phyloP scores from a whole-genome alignment of 2,888 invertebrate species.

The Caradrina clavipalpis region DNA sequence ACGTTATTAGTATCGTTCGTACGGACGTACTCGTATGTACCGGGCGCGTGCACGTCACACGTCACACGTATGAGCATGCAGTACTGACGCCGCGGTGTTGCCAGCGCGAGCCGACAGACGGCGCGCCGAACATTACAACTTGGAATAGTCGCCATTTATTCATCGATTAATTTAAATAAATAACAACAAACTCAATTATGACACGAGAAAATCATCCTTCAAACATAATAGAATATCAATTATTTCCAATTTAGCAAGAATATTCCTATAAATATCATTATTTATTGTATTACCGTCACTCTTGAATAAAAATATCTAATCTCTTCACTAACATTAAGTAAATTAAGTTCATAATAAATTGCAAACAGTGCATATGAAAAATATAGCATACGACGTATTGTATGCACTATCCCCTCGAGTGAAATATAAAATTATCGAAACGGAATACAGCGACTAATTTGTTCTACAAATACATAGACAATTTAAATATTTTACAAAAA shows the following conservation, averaged over 20 bases:
- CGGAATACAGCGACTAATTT: slow-evolving; percentile 66
- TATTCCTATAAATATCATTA: slow-evolving; percentile 88
- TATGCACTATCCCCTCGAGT: slow-evolving; percentile 65
- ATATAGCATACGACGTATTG: slow-evolving; percentile 61
- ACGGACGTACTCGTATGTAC: slow-evolving; percentile 66
- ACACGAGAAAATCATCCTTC: slow-evolving; percentile 87
- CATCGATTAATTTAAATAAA: slow-evolving; percentile 87
- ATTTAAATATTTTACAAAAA: slow-evolving; percentile 66
- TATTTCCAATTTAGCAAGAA: slow-evolving; percentile 84
- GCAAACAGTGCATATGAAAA: slow-evolving; percentile 81
- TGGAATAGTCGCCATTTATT: slow-evolving; percentile 79
- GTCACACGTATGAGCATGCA: slow-evolving; percentile 35
- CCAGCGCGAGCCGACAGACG: slow-evolving; percentile 48
- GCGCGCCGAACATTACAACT: slow-evolving; percentile 68
- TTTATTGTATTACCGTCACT: slow-evolving; percentile 87
- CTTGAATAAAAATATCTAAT: slow-evolving; percentile 90
- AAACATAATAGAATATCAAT: slow-evolving; percentile 87
- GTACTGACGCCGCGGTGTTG: slow-evolving; percentile 24
- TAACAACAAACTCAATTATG: slow-evolving; percentile 88
- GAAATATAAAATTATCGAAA: slow-evolving; percentile 62
- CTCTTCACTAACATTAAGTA: slow-evolving; percentile 88
- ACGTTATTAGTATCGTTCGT: slow-evolving; percentile 76
- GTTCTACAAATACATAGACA: slow-evolving; percentile 66
- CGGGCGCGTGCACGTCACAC: slow-evolving; percentile 31
- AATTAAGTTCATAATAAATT: slow-evolving; percentile 86